These are phyloP conservation scores for Rhinophrynus dorsalis DNA, from an alignment of 2,797 vertebrate genomes.

Conservation along the genomic window DNA sequence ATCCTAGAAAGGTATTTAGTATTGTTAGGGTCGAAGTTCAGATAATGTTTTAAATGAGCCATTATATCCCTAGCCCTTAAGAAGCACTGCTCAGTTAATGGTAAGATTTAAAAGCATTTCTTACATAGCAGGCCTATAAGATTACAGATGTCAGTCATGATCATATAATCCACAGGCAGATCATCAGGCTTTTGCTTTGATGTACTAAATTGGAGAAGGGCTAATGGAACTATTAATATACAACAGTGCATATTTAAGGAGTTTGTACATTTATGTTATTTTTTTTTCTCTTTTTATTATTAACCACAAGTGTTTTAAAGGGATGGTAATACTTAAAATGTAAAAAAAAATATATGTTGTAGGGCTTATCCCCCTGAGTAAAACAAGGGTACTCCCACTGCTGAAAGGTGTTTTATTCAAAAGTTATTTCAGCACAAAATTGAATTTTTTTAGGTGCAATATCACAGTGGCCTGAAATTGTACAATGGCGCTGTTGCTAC, in stretches of 20 bases:
- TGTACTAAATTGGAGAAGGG: slow-evolving; percentile 82
- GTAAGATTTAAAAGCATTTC: slow-evolving; percentile 79
- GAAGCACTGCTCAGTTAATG: slow-evolving; percentile 73
- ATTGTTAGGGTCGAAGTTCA: slow-evolving; percentile 70
- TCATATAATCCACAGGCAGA: slow-evolving; percentile 85
- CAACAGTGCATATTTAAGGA: slow-evolving; percentile 88
- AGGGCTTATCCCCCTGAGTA: no score
- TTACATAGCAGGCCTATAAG: slow-evolving; percentile 82
- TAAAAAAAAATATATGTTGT: no score
- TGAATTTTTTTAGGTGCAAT: no score
- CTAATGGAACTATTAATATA: slow-evolving; percentile 92
- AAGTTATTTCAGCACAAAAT: no score
- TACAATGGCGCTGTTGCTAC: no score
- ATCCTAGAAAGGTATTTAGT: slow-evolving; percentile 67
- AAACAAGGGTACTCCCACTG: no score
- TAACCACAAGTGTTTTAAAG: slow-evolving; percentile 79
- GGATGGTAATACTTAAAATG: no score
- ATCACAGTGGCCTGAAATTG: no score
- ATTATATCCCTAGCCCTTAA: slow-evolving; percentile 72
- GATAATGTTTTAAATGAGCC: slow-evolving; percentile 78
- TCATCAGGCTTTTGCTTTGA: slow-evolving; percentile 83
- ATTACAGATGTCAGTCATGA: slow-evolving; percentile 85
- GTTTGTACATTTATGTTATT: slow-evolving; percentile 75
- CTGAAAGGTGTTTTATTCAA: no score
- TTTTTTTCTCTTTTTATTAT: slow-evolving; percentile 59